Conservation (phyloP, 2,888 invertebrate genomes). For the Augochlorella aurata region DNA sequence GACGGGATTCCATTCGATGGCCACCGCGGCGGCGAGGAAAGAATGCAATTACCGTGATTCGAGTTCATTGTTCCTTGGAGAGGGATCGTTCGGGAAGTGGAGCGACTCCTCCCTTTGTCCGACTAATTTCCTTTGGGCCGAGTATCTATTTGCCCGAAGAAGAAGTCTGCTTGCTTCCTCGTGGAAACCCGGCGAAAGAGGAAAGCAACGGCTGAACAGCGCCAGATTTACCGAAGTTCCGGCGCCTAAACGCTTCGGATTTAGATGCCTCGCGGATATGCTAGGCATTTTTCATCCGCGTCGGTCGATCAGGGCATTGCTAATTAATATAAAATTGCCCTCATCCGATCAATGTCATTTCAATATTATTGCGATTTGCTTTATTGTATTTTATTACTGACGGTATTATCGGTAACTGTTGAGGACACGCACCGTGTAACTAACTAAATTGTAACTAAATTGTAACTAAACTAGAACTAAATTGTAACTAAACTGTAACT, state of each 20-base stretch:
- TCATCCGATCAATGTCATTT: too few relatives aligned
- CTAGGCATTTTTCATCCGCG: too few relatives aligned
- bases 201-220: not conserved
- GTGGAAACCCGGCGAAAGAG: not conserved
- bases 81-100: slow-evolving; percentile 20
- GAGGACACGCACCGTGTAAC: too few relatives aligned
- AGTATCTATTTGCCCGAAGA: slow-evolving; percentile 18
- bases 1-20: not conserved
- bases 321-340: too few relatives aligned
- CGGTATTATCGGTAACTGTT: too few relatives aligned
- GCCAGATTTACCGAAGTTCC: not conserved
- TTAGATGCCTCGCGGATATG: not conserved
- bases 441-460: too few relatives aligned
- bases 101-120: slow-evolving; percentile 25
- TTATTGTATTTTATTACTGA: too few relatives aligned
- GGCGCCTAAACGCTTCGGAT: not conserved
- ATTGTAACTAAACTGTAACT: too few relatives aligned
- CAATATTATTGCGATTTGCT: too few relatives aligned
- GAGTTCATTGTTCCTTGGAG: slow-evolving; percentile 21
- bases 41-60: slow-evolving; percentile 34
- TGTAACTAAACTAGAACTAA: too few relatives aligned
- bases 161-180: not conserved
- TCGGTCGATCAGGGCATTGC: too few relatives aligned
- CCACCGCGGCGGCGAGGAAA: not conserved
- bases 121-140: slow-evolving; percentile 39